phyloP scores from a whole-genome alignment of 1,140 invertebrate genomes.

The Helicoverpa armigera region DNA sequence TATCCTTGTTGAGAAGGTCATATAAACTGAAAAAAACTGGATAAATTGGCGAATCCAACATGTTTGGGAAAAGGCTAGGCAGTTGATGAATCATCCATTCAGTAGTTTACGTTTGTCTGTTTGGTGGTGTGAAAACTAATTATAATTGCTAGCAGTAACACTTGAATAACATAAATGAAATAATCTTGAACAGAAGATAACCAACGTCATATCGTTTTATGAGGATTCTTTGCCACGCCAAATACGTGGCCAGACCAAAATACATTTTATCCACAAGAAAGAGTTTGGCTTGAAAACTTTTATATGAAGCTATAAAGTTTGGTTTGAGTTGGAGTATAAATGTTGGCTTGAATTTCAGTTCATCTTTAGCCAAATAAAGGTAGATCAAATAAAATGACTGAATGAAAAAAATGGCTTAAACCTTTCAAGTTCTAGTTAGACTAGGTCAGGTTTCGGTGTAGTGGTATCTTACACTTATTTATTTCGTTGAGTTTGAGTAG shows the following conservation, averaged over 20 bases:
- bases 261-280: conserved; percentile 26
- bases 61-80: no score
- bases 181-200: conserved; percentile 34
- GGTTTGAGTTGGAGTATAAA: conserved; percentile 6
- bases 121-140: neutral
- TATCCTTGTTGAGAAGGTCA: neutral
- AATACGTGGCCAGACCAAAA: conserved; percentile 40
- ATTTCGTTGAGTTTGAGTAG: no score
- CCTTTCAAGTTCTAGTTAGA: no score
- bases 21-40: neutral
- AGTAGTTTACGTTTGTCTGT: neutral
- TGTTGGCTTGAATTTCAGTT: conserved; percentile 3
- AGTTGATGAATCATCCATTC: neutral
- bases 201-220: conserved; percentile 35
- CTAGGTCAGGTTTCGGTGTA: no score
- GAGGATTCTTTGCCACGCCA: conserved; percentile 21
- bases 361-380: neutral
- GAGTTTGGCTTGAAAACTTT: conserved; percentile 3
- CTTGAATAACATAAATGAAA: conserved; percentile 6
- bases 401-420: no score
- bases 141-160: neutral
- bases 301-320: conserved; percentile 7
- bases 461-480: no score
- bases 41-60: neutral
- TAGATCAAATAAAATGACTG: no score